Conservation (phyloP, 2,113 vertebrate species). For the Pygoscelis antarcticus region DNA sequence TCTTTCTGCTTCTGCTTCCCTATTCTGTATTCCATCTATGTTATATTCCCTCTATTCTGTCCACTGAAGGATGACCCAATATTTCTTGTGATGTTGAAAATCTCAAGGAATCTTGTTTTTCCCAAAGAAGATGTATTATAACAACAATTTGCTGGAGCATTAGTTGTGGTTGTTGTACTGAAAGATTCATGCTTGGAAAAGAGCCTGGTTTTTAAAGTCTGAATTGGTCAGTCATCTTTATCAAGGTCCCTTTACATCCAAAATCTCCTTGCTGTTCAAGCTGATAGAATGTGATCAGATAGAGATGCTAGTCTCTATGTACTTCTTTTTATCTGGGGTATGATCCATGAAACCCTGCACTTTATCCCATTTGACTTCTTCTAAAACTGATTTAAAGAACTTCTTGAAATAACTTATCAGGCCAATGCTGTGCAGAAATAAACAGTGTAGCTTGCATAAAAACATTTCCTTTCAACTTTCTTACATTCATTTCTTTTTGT, state of each 20-base stretch:
- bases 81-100: neutral
- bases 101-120: neutral
- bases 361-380: neutral
- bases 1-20: neutral
- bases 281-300: slow-evolving; percentile 5
- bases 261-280: neutral
- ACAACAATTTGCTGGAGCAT: neutral
- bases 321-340: slow-evolving; percentile 10
- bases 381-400: neutral
- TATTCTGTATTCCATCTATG: neutral
- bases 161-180: neutral
- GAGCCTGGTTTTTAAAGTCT: neutral
- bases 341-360: neutral
- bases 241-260: neutral
- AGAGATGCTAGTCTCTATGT: neutral
- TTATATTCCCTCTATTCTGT: neutral
- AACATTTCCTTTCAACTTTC: neutral
- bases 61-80: neutral
- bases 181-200: neutral
- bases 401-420: slow-evolving; percentile 15
- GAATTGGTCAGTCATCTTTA: neutral
- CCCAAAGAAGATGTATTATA: neutral
- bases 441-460: neutral
- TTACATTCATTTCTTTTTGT: neutral
- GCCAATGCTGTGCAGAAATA: neutral